A percentile compares a stretch with the other conserved stretches of the same genome.
phyloP scores from a whole-genome alignment of 2,888 invertebrate species.

The Drosophila anceps region DNA sequence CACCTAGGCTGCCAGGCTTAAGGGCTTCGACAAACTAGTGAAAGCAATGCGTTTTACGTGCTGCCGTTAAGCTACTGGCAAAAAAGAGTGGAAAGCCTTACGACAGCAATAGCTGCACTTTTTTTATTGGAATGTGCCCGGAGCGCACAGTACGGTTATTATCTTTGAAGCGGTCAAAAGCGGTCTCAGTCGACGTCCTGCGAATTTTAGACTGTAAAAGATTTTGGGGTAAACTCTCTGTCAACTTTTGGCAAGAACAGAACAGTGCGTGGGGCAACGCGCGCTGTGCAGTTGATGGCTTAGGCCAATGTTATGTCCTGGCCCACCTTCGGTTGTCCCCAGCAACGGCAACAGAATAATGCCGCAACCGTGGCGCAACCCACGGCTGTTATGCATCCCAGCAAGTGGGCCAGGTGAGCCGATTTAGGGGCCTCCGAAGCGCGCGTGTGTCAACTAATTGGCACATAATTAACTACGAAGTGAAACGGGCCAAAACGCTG shows the following conservation, averaged over 20 bases:
- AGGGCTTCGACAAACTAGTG: neutral
- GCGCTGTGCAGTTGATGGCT: neutral
- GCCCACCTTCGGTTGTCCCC: constrained; percentile 4
- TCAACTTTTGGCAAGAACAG: neutral
- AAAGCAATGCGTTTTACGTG: neutral
- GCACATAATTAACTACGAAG: constrained; percentile 63
- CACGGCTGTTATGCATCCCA: neutral
- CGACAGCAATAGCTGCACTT: constrained; percentile 4
- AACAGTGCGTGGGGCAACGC: neutral
- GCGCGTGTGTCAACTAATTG: constrained; percentile 58
- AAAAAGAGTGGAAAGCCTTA: neutral
- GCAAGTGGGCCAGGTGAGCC: constrained; percentile 10
- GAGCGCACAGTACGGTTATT: neutral
- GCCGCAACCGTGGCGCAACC: neutral
- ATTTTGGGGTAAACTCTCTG: too few species aligned
- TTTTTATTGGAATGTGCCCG: neutral
- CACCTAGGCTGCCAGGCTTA: constrained; percentile 2
- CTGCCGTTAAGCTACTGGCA: neutral
- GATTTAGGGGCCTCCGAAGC: constrained; percentile 16
- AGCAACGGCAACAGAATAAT: neutral
- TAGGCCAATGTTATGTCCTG: neutral
- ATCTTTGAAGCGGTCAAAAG: neutral
- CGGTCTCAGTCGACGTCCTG: neutral
- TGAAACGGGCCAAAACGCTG: constrained; percentile 11
- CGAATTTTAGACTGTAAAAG: neutral